These are phyloP conservation scores for Eospalax fontanierii DNA, from an alignment of 2,797 vertebrate genomes.

Conservation along the genomic window DNA sequence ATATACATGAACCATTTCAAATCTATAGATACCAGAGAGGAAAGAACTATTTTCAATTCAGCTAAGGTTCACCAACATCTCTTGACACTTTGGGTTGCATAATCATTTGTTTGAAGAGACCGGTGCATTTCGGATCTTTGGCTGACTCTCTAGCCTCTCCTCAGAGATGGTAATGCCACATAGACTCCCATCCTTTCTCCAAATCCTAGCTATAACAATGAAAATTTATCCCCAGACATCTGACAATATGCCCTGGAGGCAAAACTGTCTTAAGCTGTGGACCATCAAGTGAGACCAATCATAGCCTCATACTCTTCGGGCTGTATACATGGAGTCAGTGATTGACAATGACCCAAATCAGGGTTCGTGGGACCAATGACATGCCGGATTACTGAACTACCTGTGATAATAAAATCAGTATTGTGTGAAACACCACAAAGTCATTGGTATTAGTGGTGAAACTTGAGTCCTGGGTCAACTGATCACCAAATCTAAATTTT, in stretches of 20 bases:
- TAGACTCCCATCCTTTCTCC: rapidly evolving
- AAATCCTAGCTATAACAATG: background rate
- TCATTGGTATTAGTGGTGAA: background rate
- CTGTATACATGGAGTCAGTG: background rate
- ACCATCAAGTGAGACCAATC: background rate
- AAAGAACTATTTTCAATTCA: background rate
- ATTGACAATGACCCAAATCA: background rate
- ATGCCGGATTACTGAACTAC: background rate
- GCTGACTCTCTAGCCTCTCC: background rate
- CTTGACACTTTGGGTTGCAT: background rate
- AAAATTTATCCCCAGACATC: background rate
- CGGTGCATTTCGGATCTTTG: background rate
- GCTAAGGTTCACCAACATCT: background rate
- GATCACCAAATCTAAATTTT: background rate
- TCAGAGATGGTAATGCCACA: background rate
- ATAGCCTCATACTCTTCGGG: background rate
- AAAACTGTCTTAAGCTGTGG: background rate
- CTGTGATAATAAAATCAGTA: background rate
- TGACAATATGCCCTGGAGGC: background rate
- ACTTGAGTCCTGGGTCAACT: background rate
- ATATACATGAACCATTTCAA: background rate
- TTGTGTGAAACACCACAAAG: background rate
- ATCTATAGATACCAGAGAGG: background rate
- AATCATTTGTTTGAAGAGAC: background rate
- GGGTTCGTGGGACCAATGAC: background rate